Evolutionary conservation across 1,140 invertebrate species (phyloP).

Genomic region (Chrysopa pallens): DNA sequence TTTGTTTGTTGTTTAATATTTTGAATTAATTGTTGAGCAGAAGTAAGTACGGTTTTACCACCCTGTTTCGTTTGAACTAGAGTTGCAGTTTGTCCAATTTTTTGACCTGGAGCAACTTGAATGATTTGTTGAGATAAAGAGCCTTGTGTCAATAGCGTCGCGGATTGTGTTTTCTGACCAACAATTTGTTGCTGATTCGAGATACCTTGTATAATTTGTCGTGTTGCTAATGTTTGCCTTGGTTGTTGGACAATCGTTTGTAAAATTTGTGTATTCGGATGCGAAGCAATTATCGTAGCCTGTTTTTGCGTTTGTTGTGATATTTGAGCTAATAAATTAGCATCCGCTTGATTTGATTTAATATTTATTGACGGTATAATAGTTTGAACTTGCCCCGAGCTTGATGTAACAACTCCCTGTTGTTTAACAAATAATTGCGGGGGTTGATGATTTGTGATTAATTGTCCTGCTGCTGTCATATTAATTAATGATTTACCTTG

Average conservation of each 20-base stretch:
- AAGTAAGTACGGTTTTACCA: conserved; percentile 17
- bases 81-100: conserved; percentile 1
- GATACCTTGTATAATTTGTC: conserved; percentile 13
- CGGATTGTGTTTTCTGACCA: neutral
- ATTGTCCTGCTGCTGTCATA: conserved; percentile 2
- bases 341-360: neutral
- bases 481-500: conserved; percentile 19
- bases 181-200: conserved; percentile 1
- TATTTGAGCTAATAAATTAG: neutral
- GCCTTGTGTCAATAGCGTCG: neutral
- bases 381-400: neutral
- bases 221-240: conserved; percentile 8
- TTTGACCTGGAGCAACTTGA: conserved; percentile 6
- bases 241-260: conserved; percentile 4
- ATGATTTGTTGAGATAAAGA: conserved; percentile 13
- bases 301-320: conserved; percentile 2
- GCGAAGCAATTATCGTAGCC: neutral
- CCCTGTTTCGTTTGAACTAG: conserved; percentile 9
- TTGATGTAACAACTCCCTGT: neutral
- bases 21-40: conserved; percentile 22
- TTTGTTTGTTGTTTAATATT: conserved; percentile 20
- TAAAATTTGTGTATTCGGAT: neutral
- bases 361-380: conserved; percentile 3
- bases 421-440: neutral
- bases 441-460: neutral